Evolutionary conservation across 2,888 invertebrate species (phyloP), one percentile per base, ranked within the genome.

Genomic region (Stenichneumon culpator): DNA sequence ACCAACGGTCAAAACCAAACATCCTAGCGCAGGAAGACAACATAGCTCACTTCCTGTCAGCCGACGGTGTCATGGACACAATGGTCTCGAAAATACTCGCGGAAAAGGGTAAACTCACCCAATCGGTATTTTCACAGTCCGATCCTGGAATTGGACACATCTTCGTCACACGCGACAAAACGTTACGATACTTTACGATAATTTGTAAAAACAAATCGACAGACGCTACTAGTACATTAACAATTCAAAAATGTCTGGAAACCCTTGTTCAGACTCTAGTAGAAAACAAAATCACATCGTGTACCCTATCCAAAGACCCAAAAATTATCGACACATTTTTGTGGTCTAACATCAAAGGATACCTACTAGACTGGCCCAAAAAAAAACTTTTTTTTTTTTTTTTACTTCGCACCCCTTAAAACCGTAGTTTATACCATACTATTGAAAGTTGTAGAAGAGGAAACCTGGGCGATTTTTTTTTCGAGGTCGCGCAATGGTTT

Each of bases 161-260:
- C 3, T 65, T 65, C 19, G n/a, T 65, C 32, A 65, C 36, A n/a
- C 65, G 65, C 5, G 4, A 65, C 9, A 16, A 16, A 65, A 36
- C 32, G 7, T 0, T 36, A n/a, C n/a, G 14, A 2, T 39, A 36
- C 7, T 16, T 65, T 2, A 36, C 36, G 9, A 65, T 65, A 7
- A 36, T 65, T 3, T 65, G 65, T 4, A 65, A 65, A 65, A 32
- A 65, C 32, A 65, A 36, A 65, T 14, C 19, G 19, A 65, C 57
- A 57, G 57, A 57, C 22, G 22, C 0, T 3, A 57, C 57, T 57
- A 22, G 9, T 19, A 19, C 19, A 57, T 25, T 19, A 6, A 57
- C 19, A 9, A 19, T 57, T 3, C 7, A 57, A 7, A 57, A 19
- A 9, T 57, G 57, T 9, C 9, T 36, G 7, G 36, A 36, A 36